Evolutionary conservation across 1,140 invertebrate genomes (phyloP), one percentile per base, ranked within the genome.

Genomic region (Anoplolepis gracilipes): DNA sequence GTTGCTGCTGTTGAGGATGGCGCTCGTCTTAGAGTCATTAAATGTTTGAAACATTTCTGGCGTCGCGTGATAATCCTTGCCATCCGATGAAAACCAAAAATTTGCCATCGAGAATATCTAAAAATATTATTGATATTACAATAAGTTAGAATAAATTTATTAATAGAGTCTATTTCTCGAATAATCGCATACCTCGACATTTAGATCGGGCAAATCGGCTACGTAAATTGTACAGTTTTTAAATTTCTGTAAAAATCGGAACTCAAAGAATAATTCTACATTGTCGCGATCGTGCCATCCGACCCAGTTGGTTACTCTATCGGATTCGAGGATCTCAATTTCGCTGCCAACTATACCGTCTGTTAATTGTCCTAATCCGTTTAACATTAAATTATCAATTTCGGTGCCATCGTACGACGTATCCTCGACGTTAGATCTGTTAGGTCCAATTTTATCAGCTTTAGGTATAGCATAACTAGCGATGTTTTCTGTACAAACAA

Each of bases 401-500:
- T 97, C 96, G 53, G 96, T 95, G 1, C 99, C 99, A 94, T 99
- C 99, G 93, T 99, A 99, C 42, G 97, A 98, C 85, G 97, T 96
- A 93, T 99, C 99, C 72, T 97, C 97, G 13, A 99, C 96, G 93
- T 99, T 97, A 78, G 97, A 96, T 82, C 97, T 96, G 33, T 96
- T 97, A 22, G 97, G 96, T 8, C 92, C 93, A 4, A 88, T 78
- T 1, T 73, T 69, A 46, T 92, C 94, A 19, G 96, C 97, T 86
- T 96, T 96, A 0, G 97, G 96, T 89, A 97, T 97, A 49, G 95
- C 94, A 94, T 98, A 98, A 33, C 96, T 96, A 4, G 96, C 88
- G 1, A 97, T 92, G 72, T 96, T 95, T 88, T 95, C 95, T 96
- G 91, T 7, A 90, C 90, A 62, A 90, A 57, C 6, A 59, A 22